Evolutionary conservation across 2,888 invertebrate species (phyloP).

Genomic region (Aricia artaxerxes): DNA sequence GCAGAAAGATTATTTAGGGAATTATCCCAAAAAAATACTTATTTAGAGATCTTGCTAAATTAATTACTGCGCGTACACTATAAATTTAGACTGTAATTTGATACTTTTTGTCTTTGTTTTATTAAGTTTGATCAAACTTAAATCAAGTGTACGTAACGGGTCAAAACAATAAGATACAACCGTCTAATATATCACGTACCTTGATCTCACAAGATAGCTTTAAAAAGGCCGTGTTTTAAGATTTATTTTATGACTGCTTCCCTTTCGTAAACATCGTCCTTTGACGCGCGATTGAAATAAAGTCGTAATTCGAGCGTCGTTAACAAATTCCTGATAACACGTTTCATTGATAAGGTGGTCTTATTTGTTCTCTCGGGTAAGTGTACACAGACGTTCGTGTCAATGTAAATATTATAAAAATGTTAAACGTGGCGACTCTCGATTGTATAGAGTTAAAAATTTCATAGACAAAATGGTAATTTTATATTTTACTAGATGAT

Average conservation of each 20-base stretch:
- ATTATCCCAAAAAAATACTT: neutral
- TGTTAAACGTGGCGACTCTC: neutral
- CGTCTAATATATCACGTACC: slow-evolving; percentile 36
- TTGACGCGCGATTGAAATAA: slow-evolving; percentile 1
- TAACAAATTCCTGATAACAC: neutral
- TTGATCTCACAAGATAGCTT: slow-evolving; percentile 43
- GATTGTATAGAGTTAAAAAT: neutral
- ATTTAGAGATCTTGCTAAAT: neutral
- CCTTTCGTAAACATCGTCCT: slow-evolving; percentile 30
- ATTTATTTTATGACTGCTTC: slow-evolving; percentile 51
- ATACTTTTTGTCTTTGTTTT: neutral
- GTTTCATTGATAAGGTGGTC: slow-evolving; percentile 11
- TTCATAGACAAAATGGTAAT: neutral
- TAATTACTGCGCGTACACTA: neutral
- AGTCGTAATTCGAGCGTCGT: slow-evolving; percentile 2
- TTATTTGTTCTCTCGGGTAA: slow-evolving; percentile 6
- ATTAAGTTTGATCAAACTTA: neutral
- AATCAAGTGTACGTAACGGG: slow-evolving; percentile 1
- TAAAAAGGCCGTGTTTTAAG: slow-evolving; percentile 50
- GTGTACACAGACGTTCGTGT: neutral
- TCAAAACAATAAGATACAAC: slow-evolving; percentile 10
- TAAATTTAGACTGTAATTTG: slow-evolving; percentile 16
- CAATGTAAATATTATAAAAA: neutral
- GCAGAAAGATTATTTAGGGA: neutral
- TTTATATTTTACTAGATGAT: no score